phyloP scores from a whole-genome alignment of 2,113 vertebrate species.

The Ailuropoda melanoleuca region DNA sequence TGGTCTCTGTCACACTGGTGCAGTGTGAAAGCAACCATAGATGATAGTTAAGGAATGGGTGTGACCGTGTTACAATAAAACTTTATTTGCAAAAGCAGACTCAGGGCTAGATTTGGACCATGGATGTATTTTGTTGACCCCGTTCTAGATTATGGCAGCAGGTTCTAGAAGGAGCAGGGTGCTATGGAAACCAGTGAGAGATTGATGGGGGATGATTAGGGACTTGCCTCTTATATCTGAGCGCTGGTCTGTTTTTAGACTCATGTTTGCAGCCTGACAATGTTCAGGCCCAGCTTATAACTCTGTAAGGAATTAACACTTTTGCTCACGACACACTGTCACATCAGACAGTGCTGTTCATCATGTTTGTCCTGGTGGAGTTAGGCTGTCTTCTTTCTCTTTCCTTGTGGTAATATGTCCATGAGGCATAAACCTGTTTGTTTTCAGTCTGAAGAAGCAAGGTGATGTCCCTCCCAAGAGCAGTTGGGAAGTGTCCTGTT shows the following conservation, averaged over 20 bases:
- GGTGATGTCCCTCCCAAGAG: not conserved
- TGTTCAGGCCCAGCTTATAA: not conserved
- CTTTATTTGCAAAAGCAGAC: not conserved
- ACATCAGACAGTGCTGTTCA: not conserved
- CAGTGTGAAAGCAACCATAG: not conserved
- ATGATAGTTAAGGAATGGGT: not conserved
- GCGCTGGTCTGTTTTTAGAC: rapidly evolving
- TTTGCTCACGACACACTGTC: not conserved
- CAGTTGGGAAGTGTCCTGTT: not conserved
- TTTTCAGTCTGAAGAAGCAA: not conserved
- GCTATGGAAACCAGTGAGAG: not conserved
- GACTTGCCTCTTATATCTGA: not conserved
- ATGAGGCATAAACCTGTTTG: not conserved
- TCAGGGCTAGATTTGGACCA: not conserved
- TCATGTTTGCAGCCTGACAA: not conserved
- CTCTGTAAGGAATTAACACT: not conserved
- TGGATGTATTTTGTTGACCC: not conserved
- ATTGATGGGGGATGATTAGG: not conserved
- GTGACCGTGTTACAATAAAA: not conserved
- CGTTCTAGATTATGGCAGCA: not conserved
- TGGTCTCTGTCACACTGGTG: rapidly evolving
- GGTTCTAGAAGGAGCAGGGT: not conserved
- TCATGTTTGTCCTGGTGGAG: not conserved
- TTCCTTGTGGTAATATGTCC: not conserved
- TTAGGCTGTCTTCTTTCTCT: not conserved